A percentile compares a stretch with the other conserved stretches of the same genome.
These are phyloP conservation scores for Nemurella pictetii DNA, from an alignment of 2,888 invertebrate species.

Conservation along the genomic window DNA sequence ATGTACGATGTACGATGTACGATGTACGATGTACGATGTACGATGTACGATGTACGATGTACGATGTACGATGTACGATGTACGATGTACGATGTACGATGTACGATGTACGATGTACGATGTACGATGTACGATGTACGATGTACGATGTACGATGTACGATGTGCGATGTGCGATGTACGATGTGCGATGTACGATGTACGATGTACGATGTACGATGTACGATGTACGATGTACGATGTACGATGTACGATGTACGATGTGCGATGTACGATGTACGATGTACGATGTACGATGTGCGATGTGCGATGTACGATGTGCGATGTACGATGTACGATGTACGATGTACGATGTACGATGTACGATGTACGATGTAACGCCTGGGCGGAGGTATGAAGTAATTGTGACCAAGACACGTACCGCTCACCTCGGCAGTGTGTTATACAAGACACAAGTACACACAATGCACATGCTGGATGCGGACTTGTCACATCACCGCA, in stretches of 20 bases:
- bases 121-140: neutral
- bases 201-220: neutral
- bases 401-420: neutral
- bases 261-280: neutral
- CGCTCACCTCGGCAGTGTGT: too few relatives aligned
- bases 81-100: neutral
- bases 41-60: neutral
- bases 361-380: neutral
- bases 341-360: neutral
- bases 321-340: neutral
- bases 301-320: neutral
- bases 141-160: neutral
- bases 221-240: neutral
- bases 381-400: neutral
- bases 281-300: neutral
- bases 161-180: neutral
- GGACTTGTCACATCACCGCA: neutral
- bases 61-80: neutral
- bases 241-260: neutral
- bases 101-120: neutral
- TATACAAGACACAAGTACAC: neutral
- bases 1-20: neutral
- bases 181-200: neutral
- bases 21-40: neutral
- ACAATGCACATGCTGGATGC: neutral